Conservation (phyloP, 1,140 invertebrate genomes). For the Bombus ignitus region DNA sequence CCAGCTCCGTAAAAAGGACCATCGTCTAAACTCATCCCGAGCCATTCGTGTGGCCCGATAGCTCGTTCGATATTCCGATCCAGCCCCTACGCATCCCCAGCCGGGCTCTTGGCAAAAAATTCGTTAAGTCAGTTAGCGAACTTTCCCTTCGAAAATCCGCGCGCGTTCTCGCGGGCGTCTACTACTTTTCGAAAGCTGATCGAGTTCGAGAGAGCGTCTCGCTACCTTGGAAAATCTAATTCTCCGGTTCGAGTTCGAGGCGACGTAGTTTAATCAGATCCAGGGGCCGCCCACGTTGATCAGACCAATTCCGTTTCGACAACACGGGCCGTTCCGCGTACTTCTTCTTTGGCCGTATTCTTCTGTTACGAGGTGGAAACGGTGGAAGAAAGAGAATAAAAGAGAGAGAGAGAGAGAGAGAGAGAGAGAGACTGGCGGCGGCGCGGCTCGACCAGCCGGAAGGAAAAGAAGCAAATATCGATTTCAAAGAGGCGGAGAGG, state of each 20-base stretch:
- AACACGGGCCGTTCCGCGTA: not conserved
- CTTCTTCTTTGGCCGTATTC: not conserved
- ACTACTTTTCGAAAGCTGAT: not conserved
- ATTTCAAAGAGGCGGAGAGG: conserved; percentile 36
- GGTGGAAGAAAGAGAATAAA: not conserved
- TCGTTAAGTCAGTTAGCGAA: conserved; percentile 2
- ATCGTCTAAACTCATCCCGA: not conserved
- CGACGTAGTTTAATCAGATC: conserved; percentile 8
- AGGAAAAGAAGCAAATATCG: conserved; percentile 45
- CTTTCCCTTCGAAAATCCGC: not conserved
- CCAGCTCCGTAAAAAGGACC: not conserved
- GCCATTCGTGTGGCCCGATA: not conserved
- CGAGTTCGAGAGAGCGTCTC: not conserved
- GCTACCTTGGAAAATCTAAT: conserved; percentile 5
- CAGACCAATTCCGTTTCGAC: conserved; percentile 24
- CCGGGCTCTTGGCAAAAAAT: not conserved
- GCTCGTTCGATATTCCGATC: not conserved
- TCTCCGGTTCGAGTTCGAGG: not conserved
- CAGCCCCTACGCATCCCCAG: not conserved
- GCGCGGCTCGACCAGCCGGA: conserved; percentile 19
- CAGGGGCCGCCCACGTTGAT: conserved; percentile 4
- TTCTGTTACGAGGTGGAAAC: not conserved
- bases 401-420: not conserved
- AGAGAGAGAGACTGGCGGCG: not conserved
- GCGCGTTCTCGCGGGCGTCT: not conserved